Evolutionary conservation across 2,797 vertebrate genomes (phyloP).

Genomic region (Selene dorsalis): DNA sequence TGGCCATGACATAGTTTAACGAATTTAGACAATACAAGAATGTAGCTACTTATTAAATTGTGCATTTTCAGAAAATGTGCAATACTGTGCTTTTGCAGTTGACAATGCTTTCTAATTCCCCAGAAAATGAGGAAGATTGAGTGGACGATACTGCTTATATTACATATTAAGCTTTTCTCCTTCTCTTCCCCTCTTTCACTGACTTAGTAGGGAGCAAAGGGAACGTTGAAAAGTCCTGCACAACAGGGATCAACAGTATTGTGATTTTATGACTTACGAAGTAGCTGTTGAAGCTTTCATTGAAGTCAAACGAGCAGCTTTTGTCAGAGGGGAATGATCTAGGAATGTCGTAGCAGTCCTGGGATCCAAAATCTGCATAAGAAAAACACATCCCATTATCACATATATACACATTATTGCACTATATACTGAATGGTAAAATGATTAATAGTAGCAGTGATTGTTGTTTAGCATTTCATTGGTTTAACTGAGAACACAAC

Average conservation of each 20-base stretch:
- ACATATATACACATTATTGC: background rate
- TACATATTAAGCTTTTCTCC: background rate
- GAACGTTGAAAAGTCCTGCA: background rate
- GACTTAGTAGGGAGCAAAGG: background rate
- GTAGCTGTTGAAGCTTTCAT: slow-evolving; percentile 94
- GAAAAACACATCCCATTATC: slow-evolving; percentile 65
- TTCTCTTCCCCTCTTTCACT: background rate
- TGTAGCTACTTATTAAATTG: background rate
- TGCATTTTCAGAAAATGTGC: too few relatives aligned
- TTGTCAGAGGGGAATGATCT: slow-evolving; percentile 94
- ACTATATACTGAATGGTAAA: background rate
- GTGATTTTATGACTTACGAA: slow-evolving; percentile 89
- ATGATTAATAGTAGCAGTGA: background rate
- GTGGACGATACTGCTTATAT: background rate
- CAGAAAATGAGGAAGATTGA: background rate
- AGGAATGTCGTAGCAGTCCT: slow-evolving; percentile 98
- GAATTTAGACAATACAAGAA: background rate
- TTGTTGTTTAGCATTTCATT: background rate
- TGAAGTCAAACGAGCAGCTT: slow-evolving; percentile 92
- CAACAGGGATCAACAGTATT: background rate
- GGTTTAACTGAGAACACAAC: background rate
- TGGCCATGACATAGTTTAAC: background rate
- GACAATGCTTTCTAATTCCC: background rate
- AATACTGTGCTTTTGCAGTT: background rate
- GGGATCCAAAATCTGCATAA: slow-evolving; percentile 92